These are phyloP conservation scores for Drosophila yakuba DNA, from an alignment of 1,140 invertebrate genomes.

Conservation along the genomic window DNA sequence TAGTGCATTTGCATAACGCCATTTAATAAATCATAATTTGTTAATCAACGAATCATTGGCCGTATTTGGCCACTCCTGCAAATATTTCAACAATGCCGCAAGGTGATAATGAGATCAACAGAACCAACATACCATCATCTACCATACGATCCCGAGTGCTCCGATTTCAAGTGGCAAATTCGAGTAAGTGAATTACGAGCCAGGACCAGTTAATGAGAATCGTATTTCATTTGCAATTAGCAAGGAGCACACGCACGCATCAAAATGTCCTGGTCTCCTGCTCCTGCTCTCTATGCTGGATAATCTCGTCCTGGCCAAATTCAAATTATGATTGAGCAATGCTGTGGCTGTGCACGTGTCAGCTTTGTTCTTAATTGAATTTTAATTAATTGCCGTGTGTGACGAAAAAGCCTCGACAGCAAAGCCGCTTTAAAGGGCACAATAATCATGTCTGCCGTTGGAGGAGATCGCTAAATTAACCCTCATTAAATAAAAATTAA, in stretches of 20 bases:
- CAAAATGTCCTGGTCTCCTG: conserved; percentile 6
- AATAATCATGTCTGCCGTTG: background rate
- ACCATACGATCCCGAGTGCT: conserved; percentile 1
- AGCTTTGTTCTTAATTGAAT: conserved; percentile 54
- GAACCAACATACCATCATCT: background rate
- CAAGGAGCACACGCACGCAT: conserved; percentile 13
- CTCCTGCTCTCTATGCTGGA: background rate
- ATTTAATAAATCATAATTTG: conserved; percentile 30
- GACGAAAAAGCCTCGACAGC: background rate
- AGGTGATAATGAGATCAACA: conserved; percentile 56
- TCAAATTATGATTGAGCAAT: conserved; percentile 59
- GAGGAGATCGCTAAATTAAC: background rate
- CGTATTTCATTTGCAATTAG: conserved; percentile 64
- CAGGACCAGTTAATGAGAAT: conserved; percentile 43
- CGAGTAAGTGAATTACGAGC: conserved; percentile 21
- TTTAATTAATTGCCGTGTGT: conserved; percentile 53
- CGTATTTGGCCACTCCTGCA: conserved; percentile 41
- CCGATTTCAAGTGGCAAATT: conserved; percentile 29
- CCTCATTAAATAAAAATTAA: background rate
- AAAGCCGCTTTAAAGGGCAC: background rate
- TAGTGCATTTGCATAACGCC: conserved; percentile 15
- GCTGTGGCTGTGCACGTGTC: conserved; percentile 33
- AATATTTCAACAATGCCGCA: conserved; percentile 23
- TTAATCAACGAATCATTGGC: conserved; percentile 44
- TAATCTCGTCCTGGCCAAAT: conserved; percentile 52